Base-by-base conservation (phyloP, 2,797 vertebrate genomes). In the Etheostoma nigrum region DNA sequence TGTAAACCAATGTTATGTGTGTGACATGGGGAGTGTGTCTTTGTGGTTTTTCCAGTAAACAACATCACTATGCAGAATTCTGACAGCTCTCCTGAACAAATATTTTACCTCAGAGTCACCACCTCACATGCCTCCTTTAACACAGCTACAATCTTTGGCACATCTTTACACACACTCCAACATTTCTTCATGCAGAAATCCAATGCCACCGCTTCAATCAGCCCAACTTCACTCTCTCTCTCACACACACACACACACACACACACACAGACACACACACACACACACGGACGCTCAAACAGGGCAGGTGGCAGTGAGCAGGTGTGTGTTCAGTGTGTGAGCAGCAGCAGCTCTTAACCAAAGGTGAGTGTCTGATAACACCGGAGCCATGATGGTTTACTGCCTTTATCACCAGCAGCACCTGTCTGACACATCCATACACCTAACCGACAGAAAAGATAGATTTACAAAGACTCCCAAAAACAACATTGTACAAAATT, bases 291-390 rank as follows among this genome's bases (percentile, higher is more conserved):
- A 61, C 5, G 1, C 25, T 10, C 16, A 11, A 1, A 49, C 23
- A 21, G 57, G 67, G 54, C 69, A 61, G 67, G 25, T 71, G 64
- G 74, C 47, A 78, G 60, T 74, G 65, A 86, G 84, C 84, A 85
- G 78, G 76, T 89, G 84, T 67, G 65, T 44, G 25, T 23, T 83
- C 61, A 79, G 54, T 23, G 67, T 69, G 72, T 66, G 76, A 86
- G 67, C 66, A 69, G 76, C 65, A 58, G 86, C 76, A 86, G n/a
- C 74, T 64, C 27, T 73, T 71, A 67, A 79, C 71, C 69, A 51
- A 66, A 88, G 75, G 77, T 85, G 76, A 85, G 76, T 64, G 74
- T 74, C 40, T 74, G 85, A 91, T 90, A 87, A 86, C 72, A 14
- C 61, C 25, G 62, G 27, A 76, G 81, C 47, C 77, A 48, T 19